Base-by-base conservation (phyloP, 2,113 vertebrate genomes). In the Osmerus mordax region DNA sequence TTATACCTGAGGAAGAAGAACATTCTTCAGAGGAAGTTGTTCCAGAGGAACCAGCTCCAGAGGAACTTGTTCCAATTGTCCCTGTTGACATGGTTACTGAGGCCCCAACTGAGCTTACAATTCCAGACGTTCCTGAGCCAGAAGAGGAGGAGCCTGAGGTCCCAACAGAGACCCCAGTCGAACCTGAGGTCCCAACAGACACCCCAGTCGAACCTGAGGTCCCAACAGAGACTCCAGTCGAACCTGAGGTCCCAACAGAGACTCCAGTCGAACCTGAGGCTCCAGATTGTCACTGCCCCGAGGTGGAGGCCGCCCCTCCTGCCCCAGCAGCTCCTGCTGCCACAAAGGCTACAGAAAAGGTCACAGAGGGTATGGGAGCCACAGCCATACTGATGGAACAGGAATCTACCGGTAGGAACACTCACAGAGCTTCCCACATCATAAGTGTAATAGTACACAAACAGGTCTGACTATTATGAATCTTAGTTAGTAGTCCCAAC, bases 331-430 rank as follows among this genome's bases (percentile, higher is more conserved):
- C 59, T 53, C 7, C 60, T 18, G 32, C 47, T 59, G 8, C n/a
- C 25, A 3, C 16, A 2, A 52, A 41, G 13, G 13, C 3, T 55
- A 21, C 2, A 11, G 1, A 29, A 15, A 7, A 14, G 2, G 14
- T 15, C 14, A 11, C 0, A 3, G 12, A 77, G 6, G 21, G 62
- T 60, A 36, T 65, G 16, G 54, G 15, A 56, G 23, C 41, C 64
- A 60, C 65, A 16, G 29, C 61, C 47, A 41, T 9, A 64, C 2
- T 18, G 29, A 53, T 41, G 54, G 32, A 78, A 54, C 72, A 78
- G 0, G 67, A 75, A 65, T 51, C 79, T 60, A 32, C 6, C 1
- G 82, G 83, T 87, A 75, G 83, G 82, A 65, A 56, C 15, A 21
- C 51, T 18, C 65, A 56, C 53, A 8, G 12, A 68, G 41, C 16